A percentile compares a stretch with the other conserved stretches of the same genome.
phyloP scores from a whole-genome alignment of 1,140 invertebrate species.

The Drosophila bipectinata region DNA sequence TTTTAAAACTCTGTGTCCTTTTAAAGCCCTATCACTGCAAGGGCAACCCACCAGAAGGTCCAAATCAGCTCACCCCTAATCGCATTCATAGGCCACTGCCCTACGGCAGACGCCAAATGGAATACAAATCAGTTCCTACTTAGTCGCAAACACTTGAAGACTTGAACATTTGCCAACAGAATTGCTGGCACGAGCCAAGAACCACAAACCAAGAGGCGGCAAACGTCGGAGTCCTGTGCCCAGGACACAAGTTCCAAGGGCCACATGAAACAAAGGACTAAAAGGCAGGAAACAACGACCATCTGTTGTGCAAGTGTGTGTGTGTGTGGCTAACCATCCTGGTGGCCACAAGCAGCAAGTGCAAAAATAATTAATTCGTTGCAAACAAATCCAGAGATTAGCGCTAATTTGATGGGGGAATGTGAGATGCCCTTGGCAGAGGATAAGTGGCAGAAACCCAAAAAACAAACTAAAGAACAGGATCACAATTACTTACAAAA shows the following conservation, averaged over 20 bases:
- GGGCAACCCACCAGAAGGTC: not conserved
- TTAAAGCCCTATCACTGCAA: not conserved
- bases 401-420: conserved; percentile 58
- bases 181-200: conserved; percentile 55
- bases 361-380: conserved; percentile 69
- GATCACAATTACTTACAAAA: conserved; percentile 16
- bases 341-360: conserved; percentile 50
- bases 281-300: conserved; percentile 24
- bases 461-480: conserved; percentile 9
- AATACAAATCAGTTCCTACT: conserved; percentile 48
- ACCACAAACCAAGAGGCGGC: conserved; percentile 48
- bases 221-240: conserved; percentile 15
- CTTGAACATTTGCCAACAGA: conserved; percentile 48
- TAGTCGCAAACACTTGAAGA: conserved; percentile 37
- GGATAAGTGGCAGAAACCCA: conserved; percentile 12
- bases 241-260: conserved; percentile 14
- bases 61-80: conserved; percentile 4
- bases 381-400: conserved; percentile 59
- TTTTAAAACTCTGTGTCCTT: not conserved
- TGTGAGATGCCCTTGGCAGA: conserved; percentile 40
- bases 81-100: conserved; percentile 5
- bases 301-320: conserved; percentile 11
- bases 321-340: not conserved
- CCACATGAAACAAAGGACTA: conserved; percentile 8
- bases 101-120: conserved; percentile 27